phyloP scores from a whole-genome alignment of 2,797 vertebrate genomes.

The Hydrocynus forskahlii region DNA sequence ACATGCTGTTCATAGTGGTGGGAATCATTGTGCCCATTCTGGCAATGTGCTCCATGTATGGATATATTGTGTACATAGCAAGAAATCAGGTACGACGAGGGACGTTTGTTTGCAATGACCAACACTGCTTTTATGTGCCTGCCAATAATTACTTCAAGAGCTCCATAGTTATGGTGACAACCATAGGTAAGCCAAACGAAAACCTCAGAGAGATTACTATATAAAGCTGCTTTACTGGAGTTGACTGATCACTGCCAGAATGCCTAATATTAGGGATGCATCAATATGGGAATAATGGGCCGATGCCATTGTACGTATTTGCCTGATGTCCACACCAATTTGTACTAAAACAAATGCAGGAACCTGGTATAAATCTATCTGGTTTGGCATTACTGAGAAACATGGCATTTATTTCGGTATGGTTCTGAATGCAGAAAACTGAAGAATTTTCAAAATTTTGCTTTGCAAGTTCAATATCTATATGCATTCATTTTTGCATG shows the following conservation, averaged over 20 bases:
- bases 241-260: slow-evolving; percentile 13
- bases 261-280: neutral
- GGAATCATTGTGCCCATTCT: slow-evolving; percentile 70
- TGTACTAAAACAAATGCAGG: no score
- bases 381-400: no score
- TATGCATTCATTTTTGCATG: neutral
- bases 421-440: neutral
- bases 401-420: no score
- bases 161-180: slow-evolving; percentile 75
- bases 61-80: slow-evolving; percentile 74
- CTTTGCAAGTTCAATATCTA: neutral
- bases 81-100: slow-evolving; percentile 76
- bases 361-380: no score
- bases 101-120: slow-evolving; percentile 79
- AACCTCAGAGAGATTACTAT: slow-evolving; percentile 8
- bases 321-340: no score
- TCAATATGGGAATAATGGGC: no score
- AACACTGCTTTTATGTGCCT: slow-evolving; percentile 81
- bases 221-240: slow-evolving; percentile 37
- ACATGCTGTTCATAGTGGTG: slow-evolving; percentile 62
- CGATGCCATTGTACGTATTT: no score
- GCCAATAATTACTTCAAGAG: slow-evolving; percentile 78
- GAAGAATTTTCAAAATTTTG: no score
- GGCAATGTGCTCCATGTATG: slow-evolving; percentile 71
- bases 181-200: slow-evolving; percentile 70